Conservation (phyloP, 2,113 vertebrate genomes). For the Rhineura floridana region DNA sequence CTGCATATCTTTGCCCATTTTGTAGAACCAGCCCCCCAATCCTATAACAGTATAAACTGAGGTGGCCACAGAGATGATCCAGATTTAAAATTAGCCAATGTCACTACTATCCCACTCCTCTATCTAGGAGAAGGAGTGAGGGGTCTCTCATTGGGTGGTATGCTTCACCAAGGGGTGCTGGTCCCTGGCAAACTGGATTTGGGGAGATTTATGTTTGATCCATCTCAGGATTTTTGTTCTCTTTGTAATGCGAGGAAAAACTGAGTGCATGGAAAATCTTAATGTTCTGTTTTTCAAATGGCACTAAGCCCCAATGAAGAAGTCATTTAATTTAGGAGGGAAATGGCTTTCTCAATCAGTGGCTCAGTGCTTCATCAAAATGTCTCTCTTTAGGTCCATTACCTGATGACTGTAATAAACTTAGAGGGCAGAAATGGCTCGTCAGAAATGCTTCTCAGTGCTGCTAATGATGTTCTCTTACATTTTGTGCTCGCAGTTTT, state of each 20-base stretch:
- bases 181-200: not conserved
- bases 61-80: not conserved
- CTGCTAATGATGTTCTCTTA: not conserved
- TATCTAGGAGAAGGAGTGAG: not conserved
- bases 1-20: not conserved
- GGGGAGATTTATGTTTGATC: not conserved
- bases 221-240: not conserved
- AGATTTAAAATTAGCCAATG: not conserved
- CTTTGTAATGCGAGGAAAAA: not conserved
- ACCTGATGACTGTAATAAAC: not conserved
- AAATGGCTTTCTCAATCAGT: constrained; percentile 24
- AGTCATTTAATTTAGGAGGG: not conserved
- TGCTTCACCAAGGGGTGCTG: not conserved
- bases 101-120: not conserved
- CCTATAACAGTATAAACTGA: not conserved
- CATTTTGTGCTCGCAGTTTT: not conserved
- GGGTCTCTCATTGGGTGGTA: not conserved
- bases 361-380: not conserved
- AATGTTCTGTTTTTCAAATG: not conserved
- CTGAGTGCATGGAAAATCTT: not conserved
- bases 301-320: not conserved
- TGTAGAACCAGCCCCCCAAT: too few relatives aligned
- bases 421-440: not conserved
- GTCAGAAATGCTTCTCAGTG: not conserved
- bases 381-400: constrained; percentile 33